phyloP scores from a whole-genome alignment of 2,888 invertebrate genomes.

The Eupsilia transversa region DNA sequence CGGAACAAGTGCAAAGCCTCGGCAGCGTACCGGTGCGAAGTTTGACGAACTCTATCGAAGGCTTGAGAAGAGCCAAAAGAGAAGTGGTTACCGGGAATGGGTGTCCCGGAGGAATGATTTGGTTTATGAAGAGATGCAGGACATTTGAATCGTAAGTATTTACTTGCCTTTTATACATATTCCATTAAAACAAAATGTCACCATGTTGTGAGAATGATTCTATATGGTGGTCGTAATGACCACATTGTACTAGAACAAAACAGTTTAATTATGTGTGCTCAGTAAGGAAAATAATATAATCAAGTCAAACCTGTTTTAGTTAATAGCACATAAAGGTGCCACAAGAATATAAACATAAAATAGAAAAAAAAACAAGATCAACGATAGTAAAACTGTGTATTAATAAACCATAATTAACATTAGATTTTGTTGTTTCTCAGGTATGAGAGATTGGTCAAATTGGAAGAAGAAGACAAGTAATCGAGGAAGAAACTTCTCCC shows the following conservation, averaged over 20 bases:
- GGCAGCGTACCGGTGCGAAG: slow-evolving; percentile 5
- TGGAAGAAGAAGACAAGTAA: slow-evolving; percentile 12
- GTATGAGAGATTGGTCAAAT: slow-evolving; percentile 18
- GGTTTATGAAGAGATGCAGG: slow-evolving; percentile 22
- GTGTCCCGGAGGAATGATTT: slow-evolving; percentile 15
- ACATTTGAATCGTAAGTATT: slow-evolving; percentile 36
- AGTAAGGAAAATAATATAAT: slow-evolving; percentile 22
- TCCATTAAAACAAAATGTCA: background rate
- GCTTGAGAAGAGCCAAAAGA: slow-evolving; percentile 5
- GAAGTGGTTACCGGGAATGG: slow-evolving; percentile 4
- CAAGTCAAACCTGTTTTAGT: slow-evolving; percentile 23
- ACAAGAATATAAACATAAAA: background rate
- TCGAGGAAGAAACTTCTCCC: background rate
- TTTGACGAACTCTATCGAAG: background rate
- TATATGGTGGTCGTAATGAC: background rate
- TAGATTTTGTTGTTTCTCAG: slow-evolving; percentile 23
- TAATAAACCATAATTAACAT: slow-evolving; percentile 1
- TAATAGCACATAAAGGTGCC: background rate
- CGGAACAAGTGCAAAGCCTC: slow-evolving; percentile 3
- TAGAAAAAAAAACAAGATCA: slow-evolving; percentile 10
- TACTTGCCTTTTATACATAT: background rate
- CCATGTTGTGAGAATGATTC: too few relatives aligned
- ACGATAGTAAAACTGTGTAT: background rate
- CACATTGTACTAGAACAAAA: background rate
- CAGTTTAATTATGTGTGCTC: background rate